Evolutionary conservation across 2,888 invertebrate species (phyloP), one percentile per base, ranked within the genome.

Genomic region (Hymenopus coronatus): DNA sequence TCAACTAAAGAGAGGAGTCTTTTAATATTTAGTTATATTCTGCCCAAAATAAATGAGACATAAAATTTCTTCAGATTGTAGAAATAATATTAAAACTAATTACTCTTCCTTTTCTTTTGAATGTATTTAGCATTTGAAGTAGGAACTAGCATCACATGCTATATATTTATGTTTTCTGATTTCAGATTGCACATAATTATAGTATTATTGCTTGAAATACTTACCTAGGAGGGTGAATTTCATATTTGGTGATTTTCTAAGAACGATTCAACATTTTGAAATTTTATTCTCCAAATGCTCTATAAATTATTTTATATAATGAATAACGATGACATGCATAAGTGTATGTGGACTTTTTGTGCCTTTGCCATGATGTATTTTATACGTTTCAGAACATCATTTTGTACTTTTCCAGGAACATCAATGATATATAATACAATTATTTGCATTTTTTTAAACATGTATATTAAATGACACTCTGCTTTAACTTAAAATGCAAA

Each of bases 351-450:
- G 90, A 70, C 85, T 90, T 90, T 90, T 90, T 88, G 90, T 90
- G 90, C 90, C 90, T 90, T 90, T 88, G 90, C 90, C 88, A 85
- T 89, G 82, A 28, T 88, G 87, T 84, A 90, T 90, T 90, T 90
- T 90, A 89, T 90, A 90, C 89, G 89, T 90, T 90, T 87, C 33
- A 89, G 86, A 88, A 89, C 82, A 84, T 87, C 87, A 27, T 90
- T 89, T 90, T 90, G 90, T 90, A 90, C 90, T 89, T 90, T 89
- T 90, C 88, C 90, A 90, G 89, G 89, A 87, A 89, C 82, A 87
- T 87, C 87, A 27, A 27, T 87, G 82, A 87, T 20, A 82, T 82
- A 87, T n/a, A 82, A 87, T 87, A 25, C n/a, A 25, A 87, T 87
- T 82, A 87, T 87, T 28, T 87, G 87, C 87, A 70, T 70, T 70